Evolutionary conservation across 2,113 vertebrate species (phyloP).

Genomic region (Myiozetetes cayanensis): DNA sequence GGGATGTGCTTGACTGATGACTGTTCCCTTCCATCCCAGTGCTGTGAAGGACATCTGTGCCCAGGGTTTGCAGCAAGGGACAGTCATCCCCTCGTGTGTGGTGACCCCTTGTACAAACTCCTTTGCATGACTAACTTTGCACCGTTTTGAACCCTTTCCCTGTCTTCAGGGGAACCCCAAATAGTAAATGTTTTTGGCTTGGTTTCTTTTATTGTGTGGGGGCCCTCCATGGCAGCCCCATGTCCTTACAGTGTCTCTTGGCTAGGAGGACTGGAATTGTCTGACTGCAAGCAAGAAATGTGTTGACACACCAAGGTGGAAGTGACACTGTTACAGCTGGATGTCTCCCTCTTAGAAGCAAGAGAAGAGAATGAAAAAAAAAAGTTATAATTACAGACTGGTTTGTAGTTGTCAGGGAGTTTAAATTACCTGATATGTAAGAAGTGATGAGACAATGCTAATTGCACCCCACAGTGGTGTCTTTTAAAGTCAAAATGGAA

Average conservation of each 20-base stretch:
- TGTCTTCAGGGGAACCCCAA: not conserved
- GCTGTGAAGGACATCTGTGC: not conserved
- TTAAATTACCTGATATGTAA: not conserved
- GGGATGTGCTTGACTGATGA: not conserved
- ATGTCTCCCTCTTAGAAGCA: not conserved
- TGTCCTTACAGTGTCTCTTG: not conserved
- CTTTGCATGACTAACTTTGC: not conserved
- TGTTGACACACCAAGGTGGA: not conserved
- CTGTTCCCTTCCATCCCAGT: not conserved
- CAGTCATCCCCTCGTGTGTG: not conserved
- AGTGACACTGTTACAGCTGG: not conserved
- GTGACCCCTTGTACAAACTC: not conserved
- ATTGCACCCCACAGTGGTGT: not conserved
- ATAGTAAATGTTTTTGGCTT: not conserved
- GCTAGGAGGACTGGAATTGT: not conserved
- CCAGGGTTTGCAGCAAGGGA: not conserved
- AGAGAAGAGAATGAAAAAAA: not conserved
- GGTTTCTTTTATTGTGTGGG: not conserved
- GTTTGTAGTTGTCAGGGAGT: not conserved
- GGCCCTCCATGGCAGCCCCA: rapidly evolving
- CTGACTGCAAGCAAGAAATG: not conserved
- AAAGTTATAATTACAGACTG: not conserved
- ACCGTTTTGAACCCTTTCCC: not conserved
- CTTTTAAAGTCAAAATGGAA: not conserved
- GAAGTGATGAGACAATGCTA: not conserved